Percentiles rank a stretch among this genome's conserved stretches.
phyloP scores from a whole-genome alignment of 2,113 vertebrate species.

The Thunnus maccoyii region DNA sequence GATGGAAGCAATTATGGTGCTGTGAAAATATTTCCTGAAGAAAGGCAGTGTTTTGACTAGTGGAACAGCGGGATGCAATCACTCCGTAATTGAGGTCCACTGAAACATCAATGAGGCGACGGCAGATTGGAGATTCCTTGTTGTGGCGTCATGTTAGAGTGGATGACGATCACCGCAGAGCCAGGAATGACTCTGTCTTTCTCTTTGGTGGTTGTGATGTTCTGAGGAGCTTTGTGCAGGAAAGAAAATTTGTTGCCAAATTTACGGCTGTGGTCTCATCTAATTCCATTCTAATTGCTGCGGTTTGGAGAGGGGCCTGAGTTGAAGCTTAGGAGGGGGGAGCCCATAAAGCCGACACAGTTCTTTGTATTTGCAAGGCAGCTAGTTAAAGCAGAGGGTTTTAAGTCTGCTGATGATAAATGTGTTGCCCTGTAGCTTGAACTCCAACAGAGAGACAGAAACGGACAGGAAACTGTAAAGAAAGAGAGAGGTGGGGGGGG shows the following conservation, averaged over 20 bases:
- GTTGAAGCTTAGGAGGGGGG: slow-evolving; percentile 30
- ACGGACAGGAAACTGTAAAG: slow-evolving; percentile 43
- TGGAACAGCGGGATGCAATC: slow-evolving; percentile 81
- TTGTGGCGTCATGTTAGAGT: slow-evolving; percentile 49
- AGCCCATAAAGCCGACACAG: slow-evolving; percentile 47
- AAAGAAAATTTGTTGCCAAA: slow-evolving; percentile 63
- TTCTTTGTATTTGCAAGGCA: slow-evolving; percentile 63
- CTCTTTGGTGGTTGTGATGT: slow-evolving; percentile 22
- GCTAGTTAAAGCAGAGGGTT: slow-evolving; percentile 43
- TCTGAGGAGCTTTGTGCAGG: slow-evolving; percentile 40
- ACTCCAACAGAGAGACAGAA: slow-evolving; percentile 40
- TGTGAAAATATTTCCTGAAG: slow-evolving; percentile 85
- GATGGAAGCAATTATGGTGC: slow-evolving; percentile 84
- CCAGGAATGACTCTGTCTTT: slow-evolving; percentile 13
- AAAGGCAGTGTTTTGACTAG: slow-evolving; percentile 82
- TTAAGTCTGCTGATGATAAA: slow-evolving; percentile 61
- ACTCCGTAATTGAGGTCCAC: slow-evolving; percentile 80
- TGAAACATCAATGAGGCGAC: slow-evolving; percentile 68
- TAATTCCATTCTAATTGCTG: slow-evolving; percentile 65
- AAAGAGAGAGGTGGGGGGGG: neutral
- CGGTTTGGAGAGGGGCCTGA: slow-evolving; percentile 53
- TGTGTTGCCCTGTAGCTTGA: slow-evolving; percentile 56
- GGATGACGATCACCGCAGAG: slow-evolving; percentile 39
- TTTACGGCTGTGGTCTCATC: slow-evolving; percentile 57
- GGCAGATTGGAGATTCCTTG: slow-evolving; percentile 56